These are phyloP conservation scores for Monochamus saltuarius DNA, from an alignment of 1,140 invertebrate species.

Conservation along the genomic window DNA sequence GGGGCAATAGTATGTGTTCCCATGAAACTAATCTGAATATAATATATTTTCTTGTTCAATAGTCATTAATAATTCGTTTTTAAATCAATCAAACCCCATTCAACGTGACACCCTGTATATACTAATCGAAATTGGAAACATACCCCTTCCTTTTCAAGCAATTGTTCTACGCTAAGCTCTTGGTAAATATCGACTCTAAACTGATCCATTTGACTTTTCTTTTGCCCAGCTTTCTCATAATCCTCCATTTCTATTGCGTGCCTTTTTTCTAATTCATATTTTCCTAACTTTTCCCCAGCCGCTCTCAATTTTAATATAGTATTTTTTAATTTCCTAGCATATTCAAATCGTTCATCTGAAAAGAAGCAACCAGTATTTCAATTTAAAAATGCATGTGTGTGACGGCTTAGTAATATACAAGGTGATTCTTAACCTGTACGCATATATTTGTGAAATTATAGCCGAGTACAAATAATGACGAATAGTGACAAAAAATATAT, in stretches of 20 bases:
- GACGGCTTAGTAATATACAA: too few species aligned
- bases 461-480: too few species aligned
- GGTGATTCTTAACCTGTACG: too few species aligned
- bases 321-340: slow-evolving; percentile 84
- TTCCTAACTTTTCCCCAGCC: slow-evolving; percentile 85
- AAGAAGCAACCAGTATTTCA: slow-evolving; percentile 2
- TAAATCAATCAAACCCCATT: too few species aligned
- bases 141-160: slow-evolving; percentile 80
- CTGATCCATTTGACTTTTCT: slow-evolving; percentile 86
- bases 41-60: too few species aligned
- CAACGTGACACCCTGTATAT: not conserved
- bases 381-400: too few species aligned
- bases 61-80: too few species aligned
- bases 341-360: slow-evolving; percentile 86
- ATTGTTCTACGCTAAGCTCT: slow-evolving; percentile 67
- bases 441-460: too few species aligned
- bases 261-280: slow-evolving; percentile 87
- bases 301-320: slow-evolving; percentile 79
- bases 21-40: too few species aligned
- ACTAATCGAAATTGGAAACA: slow-evolving; percentile 33
- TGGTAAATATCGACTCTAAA: slow-evolving; percentile 71
- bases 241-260: slow-evolving; percentile 89
- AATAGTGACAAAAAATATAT: too few species aligned
- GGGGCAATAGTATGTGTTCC: too few species aligned
- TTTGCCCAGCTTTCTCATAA: slow-evolving; percentile 83